These are phyloP conservation scores for Maniola hyperantus DNA, from an alignment of 2,888 invertebrate genomes.

Conservation along the genomic window DNA sequence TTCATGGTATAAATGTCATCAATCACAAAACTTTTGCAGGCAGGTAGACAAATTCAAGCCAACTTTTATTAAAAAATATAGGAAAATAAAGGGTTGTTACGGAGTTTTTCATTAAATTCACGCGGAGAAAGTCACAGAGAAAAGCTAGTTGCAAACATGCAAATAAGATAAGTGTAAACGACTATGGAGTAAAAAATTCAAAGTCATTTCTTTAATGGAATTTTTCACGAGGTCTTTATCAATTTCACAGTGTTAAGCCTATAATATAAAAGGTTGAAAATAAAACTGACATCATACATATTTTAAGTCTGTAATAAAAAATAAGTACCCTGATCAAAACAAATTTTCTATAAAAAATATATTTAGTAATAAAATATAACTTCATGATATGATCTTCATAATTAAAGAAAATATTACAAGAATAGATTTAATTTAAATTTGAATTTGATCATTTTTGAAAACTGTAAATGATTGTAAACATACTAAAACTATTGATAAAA, in stretches of 20 bases:
- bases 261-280: neutral
- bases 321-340: neutral
- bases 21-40: too few relatives aligned
- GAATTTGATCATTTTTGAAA: neutral
- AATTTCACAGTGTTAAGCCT: too few relatives aligned
- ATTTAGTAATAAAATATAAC: neutral
- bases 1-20: too few relatives aligned
- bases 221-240: neutral
- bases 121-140: too few relatives aligned
- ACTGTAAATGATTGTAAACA: too few relatives aligned
- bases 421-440: neutral
- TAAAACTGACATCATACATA: neutral
- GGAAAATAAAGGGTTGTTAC: too few relatives aligned
- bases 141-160: too few relatives aligned
- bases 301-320: neutral
- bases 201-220: neutral
- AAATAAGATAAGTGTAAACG: too few relatives aligned
- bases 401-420: neutral
- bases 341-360: conserved; percentile 38
- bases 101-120: too few relatives aligned
- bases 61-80: too few relatives aligned
- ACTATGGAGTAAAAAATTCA: neutral
- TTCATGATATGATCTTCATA: neutral
- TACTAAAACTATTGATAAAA: too few relatives aligned
- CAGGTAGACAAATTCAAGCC: too few relatives aligned